Conservation (phyloP, 2,888 invertebrate genomes). For the Metopia argyrocephala region DNA sequence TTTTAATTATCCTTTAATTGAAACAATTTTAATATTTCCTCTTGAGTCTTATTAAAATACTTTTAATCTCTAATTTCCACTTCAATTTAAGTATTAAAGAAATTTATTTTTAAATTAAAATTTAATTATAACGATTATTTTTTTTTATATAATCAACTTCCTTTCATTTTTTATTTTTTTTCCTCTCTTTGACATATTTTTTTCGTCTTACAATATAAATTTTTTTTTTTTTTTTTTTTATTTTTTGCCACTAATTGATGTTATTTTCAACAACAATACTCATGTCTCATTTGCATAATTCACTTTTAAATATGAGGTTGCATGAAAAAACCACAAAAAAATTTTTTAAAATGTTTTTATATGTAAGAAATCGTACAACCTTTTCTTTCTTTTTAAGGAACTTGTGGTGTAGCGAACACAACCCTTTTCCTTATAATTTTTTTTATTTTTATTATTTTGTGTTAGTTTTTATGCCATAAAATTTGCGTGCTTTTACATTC, state of each 20-base stretch:
- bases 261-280: constrained; percentile 56
- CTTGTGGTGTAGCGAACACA: not conserved
- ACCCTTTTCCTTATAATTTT: not conserved
- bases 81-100: too few species aligned
- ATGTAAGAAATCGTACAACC: not conserved
- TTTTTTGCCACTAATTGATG: constrained; percentile 54
- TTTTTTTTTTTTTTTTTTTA: constrained; percentile 15
- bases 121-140: not conserved
- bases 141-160: constrained; percentile 38
- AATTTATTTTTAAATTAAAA: too few species aligned
- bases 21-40: too few species aligned
- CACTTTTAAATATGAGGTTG: constrained; percentile 33
- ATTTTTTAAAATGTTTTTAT: constrained; percentile 10
- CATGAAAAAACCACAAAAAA: constrained; percentile 14
- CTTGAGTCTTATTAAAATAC: too few species aligned
- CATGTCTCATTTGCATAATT: constrained; percentile 61
- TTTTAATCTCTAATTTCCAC: too few species aligned
- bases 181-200: too few species aligned
- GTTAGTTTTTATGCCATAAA: constrained; percentile 3
- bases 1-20: too few species aligned
- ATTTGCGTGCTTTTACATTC: constrained; percentile 49
- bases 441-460: not conserved
- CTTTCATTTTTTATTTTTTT: too few species aligned
- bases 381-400: not conserved
- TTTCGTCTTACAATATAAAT: not conserved